These are phyloP conservation scores for Cyphomyrmex costatus DNA, from an alignment of 1,140 invertebrate species.

Conservation along the genomic window DNA sequence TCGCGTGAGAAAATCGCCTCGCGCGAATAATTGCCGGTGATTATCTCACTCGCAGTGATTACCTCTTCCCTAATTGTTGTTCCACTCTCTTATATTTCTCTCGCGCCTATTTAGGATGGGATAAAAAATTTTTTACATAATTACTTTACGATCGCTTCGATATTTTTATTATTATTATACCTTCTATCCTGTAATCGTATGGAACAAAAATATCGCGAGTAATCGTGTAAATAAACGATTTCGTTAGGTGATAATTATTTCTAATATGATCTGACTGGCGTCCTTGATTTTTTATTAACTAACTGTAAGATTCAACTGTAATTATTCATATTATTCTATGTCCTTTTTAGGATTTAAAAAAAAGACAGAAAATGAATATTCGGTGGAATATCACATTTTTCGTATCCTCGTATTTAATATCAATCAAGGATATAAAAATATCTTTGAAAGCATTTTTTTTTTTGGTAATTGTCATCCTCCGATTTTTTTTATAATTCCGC, in stretches of 20 bases:
- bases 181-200: background rate
- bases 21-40: conserved; percentile 40
- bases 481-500: background rate
- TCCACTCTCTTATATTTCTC: conserved; percentile 2
- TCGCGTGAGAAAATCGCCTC: conserved; percentile 43
- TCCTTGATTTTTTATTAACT: background rate
- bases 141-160: background rate
- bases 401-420: background rate
- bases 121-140: conserved; percentile 39
- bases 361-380: background rate
- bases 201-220: background rate
- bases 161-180: conserved; percentile 39
- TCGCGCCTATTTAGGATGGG: background rate
- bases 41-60: conserved; percentile 44
- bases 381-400: background rate
- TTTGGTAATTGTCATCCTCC: no score
- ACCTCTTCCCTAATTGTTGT: conserved; percentile 41
- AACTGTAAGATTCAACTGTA: background rate
- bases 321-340: background rate
- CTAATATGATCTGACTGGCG: background rate
- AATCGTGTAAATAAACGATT: background rate
- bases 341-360: background rate
- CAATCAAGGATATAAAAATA: no score
- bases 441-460: background rate
- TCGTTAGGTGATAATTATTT: conserved; percentile 11